Evolutionary conservation across 2,113 vertebrate genomes (phyloP).

Genomic region (Clarias batrachus): DNA sequence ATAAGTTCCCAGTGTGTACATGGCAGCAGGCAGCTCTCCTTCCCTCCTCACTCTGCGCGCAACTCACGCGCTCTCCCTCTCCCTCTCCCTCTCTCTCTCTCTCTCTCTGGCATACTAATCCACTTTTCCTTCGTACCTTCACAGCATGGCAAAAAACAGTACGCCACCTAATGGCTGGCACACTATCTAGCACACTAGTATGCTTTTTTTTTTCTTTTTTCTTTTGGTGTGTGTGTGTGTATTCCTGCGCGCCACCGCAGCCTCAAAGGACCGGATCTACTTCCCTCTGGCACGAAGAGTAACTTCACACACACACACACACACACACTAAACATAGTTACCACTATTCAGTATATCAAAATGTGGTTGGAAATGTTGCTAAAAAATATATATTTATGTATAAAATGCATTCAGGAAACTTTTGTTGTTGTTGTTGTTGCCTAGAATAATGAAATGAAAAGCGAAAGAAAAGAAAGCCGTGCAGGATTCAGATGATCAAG

Average conservation of each 20-base stretch:
- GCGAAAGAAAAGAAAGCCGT: not conserved
- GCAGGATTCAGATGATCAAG: not conserved
- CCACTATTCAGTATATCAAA: not conserved
- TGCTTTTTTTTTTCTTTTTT: not conserved
- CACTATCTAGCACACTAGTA: constrained; percentile 55
- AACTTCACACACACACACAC: no score
- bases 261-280: constrained; percentile 64
- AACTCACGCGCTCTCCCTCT: constrained; percentile 46
- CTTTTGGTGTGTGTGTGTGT: constrained; percentile 23
- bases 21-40: constrained; percentile 59
- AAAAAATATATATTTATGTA: no score
- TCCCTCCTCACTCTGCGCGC: not conserved
- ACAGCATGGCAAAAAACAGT: not conserved
- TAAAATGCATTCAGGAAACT: not conserved
- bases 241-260: constrained; percentile 71
- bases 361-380: not conserved
- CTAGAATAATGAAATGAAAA: not conserved
- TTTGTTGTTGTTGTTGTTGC: not conserved
- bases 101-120: not conserved
- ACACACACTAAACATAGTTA: not conserved
- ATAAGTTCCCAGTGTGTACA: constrained; percentile 67
- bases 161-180: constrained; percentile 17
- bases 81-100: not conserved
- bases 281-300: constrained; percentile 63
- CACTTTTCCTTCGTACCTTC: not conserved